Evolutionary conservation across 1,140 invertebrate genomes (phyloP).

Genomic region (Propsilocerus akamusi): DNA sequence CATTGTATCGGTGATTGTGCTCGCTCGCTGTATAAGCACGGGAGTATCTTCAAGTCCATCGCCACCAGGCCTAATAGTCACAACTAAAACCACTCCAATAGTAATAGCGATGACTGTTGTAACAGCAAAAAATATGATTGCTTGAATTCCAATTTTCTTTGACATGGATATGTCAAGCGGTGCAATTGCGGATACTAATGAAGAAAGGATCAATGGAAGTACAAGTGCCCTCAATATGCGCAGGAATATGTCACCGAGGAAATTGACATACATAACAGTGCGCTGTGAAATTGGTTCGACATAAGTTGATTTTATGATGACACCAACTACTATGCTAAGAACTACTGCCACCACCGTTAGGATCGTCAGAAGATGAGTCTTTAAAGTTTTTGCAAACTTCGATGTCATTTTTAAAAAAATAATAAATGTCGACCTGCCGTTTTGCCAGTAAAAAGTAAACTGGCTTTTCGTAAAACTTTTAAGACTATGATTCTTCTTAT

Average conservation of each 20-base stretch:
- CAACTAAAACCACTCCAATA: slow-evolving; percentile 50
- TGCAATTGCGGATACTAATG: slow-evolving; percentile 40
- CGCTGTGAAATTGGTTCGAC: background rate
- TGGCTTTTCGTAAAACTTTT: no score
- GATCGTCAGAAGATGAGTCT: background rate
- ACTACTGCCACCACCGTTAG: background rate
- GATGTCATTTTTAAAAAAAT: no score
- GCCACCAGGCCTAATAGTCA: slow-evolving; percentile 48
- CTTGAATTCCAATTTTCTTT: slow-evolving; percentile 41
- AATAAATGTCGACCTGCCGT: no score
- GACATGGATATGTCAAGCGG: slow-evolving; percentile 43
- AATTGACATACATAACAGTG: background rate
- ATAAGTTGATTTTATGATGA: background rate
- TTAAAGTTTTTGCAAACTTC: no score
- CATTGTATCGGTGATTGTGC: slow-evolving; percentile 66
- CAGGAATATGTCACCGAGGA: background rate
- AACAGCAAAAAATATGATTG: slow-evolving; percentile 53
- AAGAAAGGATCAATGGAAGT: background rate
- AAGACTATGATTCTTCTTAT: no score
- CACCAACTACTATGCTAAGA: background rate
- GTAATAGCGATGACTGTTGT: slow-evolving; percentile 60
- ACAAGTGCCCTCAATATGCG: background rate
- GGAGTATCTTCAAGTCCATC: slow-evolving; percentile 14
- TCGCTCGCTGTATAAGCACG: slow-evolving; percentile 19
- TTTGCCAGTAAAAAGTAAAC: no score